Evolutionary conservation across 2,797 vertebrate genomes (phyloP).

Genomic region (Antennarius maculatus): DNA sequence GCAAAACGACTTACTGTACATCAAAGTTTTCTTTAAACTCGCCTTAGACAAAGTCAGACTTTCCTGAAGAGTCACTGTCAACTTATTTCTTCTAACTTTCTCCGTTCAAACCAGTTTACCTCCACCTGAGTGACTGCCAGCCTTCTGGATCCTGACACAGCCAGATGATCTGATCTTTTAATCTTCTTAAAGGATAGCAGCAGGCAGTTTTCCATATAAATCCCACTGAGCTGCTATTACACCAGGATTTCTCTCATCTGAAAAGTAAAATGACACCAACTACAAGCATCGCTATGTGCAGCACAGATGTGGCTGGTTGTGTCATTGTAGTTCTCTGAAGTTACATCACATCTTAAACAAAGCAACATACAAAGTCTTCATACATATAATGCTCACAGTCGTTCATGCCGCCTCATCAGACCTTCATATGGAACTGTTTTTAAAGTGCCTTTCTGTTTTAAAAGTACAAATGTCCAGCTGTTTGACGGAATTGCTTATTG

Average conservation of each 20-base stretch:
- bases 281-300: slow-evolving; percentile 5
- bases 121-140: slow-evolving; percentile 50
- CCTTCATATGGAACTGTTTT: slow-evolving; percentile 7
- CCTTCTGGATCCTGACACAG: slow-evolving; percentile 42
- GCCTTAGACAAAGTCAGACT: slow-evolving; percentile 25
- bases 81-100: slow-evolving; percentile 19
- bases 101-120: slow-evolving; percentile 23
- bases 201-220: slow-evolving; percentile 41
- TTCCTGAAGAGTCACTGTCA: slow-evolving; percentile 3
- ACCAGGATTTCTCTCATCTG: slow-evolving; percentile 26
- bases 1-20: neutral
- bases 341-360: neutral
- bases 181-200: slow-evolving; percentile 54
- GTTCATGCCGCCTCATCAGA: neutral
- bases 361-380: neutral
- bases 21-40: slow-evolving; percentile 15
- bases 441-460: slow-evolving; percentile 21
- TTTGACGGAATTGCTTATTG: slow-evolving; percentile 49
- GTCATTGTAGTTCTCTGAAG: neutral
- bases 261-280: slow-evolving; percentile 5
- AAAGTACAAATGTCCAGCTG: slow-evolving; percentile 47
- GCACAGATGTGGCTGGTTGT: neutral
- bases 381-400: slow-evolving; percentile 6
- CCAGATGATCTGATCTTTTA: slow-evolving; percentile 59
- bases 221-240: slow-evolving; percentile 45